Evolutionary conservation across 1,140 invertebrate genomes (phyloP).

Genomic region (Panulirus ornatus): DNA sequence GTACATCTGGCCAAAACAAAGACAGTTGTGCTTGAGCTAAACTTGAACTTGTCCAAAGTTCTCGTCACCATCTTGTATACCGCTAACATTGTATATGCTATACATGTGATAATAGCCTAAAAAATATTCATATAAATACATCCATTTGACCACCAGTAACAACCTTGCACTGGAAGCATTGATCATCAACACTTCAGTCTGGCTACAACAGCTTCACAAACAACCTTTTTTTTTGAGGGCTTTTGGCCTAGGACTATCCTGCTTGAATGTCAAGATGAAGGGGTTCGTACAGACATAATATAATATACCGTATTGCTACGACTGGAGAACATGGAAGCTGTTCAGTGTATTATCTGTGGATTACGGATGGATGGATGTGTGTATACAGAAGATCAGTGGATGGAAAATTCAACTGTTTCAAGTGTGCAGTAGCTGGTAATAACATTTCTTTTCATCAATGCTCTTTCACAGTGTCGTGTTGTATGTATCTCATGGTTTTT

Average conservation of each 20-base stretch:
- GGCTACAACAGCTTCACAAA: background rate
- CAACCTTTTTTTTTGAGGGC: background rate
- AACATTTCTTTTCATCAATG: no score
- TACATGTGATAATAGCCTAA: background rate
- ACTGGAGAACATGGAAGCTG: constrained; percentile 48
- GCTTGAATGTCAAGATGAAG: constrained; percentile 27
- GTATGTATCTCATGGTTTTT: background rate
- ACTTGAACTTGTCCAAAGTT: background rate
- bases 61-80: background rate
- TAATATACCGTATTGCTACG: constrained; percentile 26
- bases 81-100: background rate
- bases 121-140: no score
- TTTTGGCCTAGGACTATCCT: constrained; percentile 42
- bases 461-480: no score
- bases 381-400: constrained; percentile 19
- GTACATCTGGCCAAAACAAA: constrained; percentile 28
- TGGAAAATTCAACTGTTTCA: constrained; percentile 23
- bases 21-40: constrained; percentile 35
- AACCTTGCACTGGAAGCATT: no score
- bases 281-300: constrained; percentile 5
- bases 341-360: constrained; percentile 15
- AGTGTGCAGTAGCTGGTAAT: background rate
- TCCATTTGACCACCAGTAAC: no score
- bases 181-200: no score
- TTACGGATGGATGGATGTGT: constrained; percentile 13